These are phyloP conservation scores for Barbus barbus DNA, from an alignment of 2,113 vertebrate species.

Conservation along the genomic window DNA sequence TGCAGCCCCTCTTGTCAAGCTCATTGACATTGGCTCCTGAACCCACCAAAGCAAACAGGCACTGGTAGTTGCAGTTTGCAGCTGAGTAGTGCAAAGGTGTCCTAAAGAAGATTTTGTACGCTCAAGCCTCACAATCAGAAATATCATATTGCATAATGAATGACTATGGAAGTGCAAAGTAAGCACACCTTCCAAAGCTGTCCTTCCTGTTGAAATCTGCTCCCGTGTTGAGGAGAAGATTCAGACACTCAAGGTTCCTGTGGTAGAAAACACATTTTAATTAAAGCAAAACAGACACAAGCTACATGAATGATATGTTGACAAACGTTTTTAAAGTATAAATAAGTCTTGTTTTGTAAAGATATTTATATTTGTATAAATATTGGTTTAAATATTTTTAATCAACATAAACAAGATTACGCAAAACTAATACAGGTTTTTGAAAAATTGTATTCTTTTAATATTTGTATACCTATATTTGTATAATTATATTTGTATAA, in stretches of 20 bases:
- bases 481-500: too few relatives aligned
- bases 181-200: slow-evolving; percentile 92
- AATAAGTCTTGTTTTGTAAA: too few relatives aligned
- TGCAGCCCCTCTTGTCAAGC: slow-evolving; percentile 94
- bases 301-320: too few relatives aligned
- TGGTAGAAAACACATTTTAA: neutral
- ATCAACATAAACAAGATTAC: too few relatives aligned
- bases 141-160: neutral
- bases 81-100: slow-evolving; percentile 96
- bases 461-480: too few relatives aligned
- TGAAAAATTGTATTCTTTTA: too few relatives aligned
- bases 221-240: slow-evolving; percentile 94
- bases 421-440: too few relatives aligned
- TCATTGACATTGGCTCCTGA: slow-evolving; percentile 97
- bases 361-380: too few relatives aligned
- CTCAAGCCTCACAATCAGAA: neutral
- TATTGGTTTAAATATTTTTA: too few relatives aligned
- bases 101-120: slow-evolving; percentile 66
- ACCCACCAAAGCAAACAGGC: slow-evolving; percentile 98
- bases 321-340: too few relatives aligned
- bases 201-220: slow-evolving; percentile 97
- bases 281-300: neutral
- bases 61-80: slow-evolving; percentile 99
- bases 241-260: slow-evolving; percentile 98
- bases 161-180: neutral